Conservation (phyloP, 1,140 invertebrate species). For the Probaryconus sp. region DNA sequence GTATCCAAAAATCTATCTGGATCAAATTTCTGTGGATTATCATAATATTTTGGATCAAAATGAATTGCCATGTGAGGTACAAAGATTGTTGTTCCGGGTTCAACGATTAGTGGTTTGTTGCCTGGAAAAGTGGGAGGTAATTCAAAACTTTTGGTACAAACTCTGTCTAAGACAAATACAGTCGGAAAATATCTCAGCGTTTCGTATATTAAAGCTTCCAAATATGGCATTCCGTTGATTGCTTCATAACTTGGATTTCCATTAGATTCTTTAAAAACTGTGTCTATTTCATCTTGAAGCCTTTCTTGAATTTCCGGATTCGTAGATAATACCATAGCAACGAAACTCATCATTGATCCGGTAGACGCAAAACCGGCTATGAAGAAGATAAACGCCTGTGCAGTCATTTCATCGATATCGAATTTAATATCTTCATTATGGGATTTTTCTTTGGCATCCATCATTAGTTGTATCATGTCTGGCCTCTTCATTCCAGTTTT, state of each 20-base stretch:
- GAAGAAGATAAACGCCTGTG: slow-evolving; percentile 65
- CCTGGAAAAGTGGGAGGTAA: slow-evolving; percentile 8
- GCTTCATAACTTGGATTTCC: slow-evolving; percentile 16
- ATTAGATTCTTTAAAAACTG: slow-evolving; percentile 2
- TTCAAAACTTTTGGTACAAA: slow-evolving; percentile 3
- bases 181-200: not conserved
- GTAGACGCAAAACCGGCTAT: slow-evolving; percentile 81
- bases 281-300: slow-evolving; percentile 11
- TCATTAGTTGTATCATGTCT: slow-evolving; percentile 79
- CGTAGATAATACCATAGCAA: slow-evolving; percentile 77
- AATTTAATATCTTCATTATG: not conserved
- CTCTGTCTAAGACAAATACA: slow-evolving; percentile 3
- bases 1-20: slow-evolving; percentile 76
- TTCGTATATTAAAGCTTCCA: slow-evolving; percentile 1
- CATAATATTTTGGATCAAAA: slow-evolving; percentile 56
- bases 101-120: not conserved
- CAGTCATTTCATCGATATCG: not conserved
- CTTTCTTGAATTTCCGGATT: slow-evolving; percentile 80
- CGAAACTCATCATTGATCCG: slow-evolving; percentile 76
- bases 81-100: slow-evolving; percentile 13
- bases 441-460: slow-evolving; percentile 68
- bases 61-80: slow-evolving; percentile 1
- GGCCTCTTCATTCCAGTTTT: slow-evolving; percentile 73
- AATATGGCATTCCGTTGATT: slow-evolving; percentile 7
- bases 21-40: slow-evolving; percentile 66